Evolutionary conservation across 2,113 vertebrate genomes (phyloP), one percentile per base, ranked within the genome.

Genomic region (Haplochromis burtoni): DNA sequence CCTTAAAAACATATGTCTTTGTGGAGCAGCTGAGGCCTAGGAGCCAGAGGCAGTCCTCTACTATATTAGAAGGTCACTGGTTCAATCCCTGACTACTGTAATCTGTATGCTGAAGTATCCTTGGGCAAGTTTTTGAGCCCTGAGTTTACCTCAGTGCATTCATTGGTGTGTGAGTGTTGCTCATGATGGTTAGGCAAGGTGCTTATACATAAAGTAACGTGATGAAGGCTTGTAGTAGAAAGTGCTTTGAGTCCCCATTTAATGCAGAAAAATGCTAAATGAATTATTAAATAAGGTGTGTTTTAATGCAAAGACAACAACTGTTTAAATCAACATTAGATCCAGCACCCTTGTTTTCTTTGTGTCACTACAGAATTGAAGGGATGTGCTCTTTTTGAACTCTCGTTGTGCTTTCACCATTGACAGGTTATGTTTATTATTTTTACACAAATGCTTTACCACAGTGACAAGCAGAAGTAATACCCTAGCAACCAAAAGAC

Each of bases 341-440:
- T 17, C n/a, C 29, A 6, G 5, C 33, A 33, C 29, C 33, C 59
- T 10, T 71, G 8, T 55, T 73, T 84, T 51, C 38, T 81, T 49
- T 80, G n/a, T 85, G 80, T 68, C 76, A 11, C 79, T 87, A 38
- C 81, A 90, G 80, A 89, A 82, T 53, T 79, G n/a, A 76, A 85
- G 45, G 38, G 85, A 63, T 76, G 66, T 53, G 78, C 3, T 66
- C 63, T 90, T 84, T 87, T 3, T 57, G 24, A 45, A 82, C 40
- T 79, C 86, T 29, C 2, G 19, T 86, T 87, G 86, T 86, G 63
- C 55, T 89, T 87, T 85, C 51, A 63, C 78, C 76, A 49, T 81
- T 87, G 31, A 83, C 80, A 84, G 38, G 38, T 90, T 95, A 87
- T 91, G 92, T 91, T 92, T 89, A 91, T 91, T 95, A 86, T 91